These are phyloP conservation scores for Malurus melanocephalus DNA, from an alignment of 2,113 vertebrate species.

Conservation along the genomic window DNA sequence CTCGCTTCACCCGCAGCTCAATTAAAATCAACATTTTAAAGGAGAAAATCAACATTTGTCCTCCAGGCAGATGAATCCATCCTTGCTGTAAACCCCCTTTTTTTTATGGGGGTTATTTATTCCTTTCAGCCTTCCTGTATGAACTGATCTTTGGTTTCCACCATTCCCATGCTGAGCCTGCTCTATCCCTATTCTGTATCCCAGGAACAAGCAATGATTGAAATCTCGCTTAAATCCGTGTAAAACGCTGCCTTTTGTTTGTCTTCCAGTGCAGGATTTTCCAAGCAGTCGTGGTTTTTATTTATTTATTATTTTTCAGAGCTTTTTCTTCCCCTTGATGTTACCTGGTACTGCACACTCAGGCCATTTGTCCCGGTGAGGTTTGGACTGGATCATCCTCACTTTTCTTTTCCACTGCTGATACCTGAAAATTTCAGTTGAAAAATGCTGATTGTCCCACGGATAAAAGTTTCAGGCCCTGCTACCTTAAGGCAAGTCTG, in stretches of 20 bases:
- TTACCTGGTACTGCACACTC: background rate
- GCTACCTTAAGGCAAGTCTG: background rate
- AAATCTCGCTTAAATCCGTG: background rate
- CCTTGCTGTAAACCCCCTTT: background rate
- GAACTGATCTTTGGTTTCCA: background rate
- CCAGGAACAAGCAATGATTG: background rate
- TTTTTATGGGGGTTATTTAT: background rate
- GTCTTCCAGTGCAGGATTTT: background rate
- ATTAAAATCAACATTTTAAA: background rate
- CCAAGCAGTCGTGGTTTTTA: rapidly evolving
- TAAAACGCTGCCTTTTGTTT: background rate
- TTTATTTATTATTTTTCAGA: background rate
- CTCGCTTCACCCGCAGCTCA: background rate
- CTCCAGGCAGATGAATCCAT: background rate
- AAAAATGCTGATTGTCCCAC: background rate
- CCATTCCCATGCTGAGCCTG: constrained; percentile 9
- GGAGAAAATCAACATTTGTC: background rate
- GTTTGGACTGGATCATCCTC: background rate
- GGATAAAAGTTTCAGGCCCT: background rate
- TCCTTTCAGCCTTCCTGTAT: background rate
- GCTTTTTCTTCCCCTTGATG: rapidly evolving
- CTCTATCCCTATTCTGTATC: background rate
- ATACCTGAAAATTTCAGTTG: background rate
- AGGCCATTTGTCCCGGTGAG: background rate
- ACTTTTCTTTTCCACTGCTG: background rate